A percentile compares a stretch with the other conserved stretches of the same genome.
Conservation (phyloP, 2,888 invertebrate genomes). For the Pseudococcus jackbeardsleyi region DNA sequence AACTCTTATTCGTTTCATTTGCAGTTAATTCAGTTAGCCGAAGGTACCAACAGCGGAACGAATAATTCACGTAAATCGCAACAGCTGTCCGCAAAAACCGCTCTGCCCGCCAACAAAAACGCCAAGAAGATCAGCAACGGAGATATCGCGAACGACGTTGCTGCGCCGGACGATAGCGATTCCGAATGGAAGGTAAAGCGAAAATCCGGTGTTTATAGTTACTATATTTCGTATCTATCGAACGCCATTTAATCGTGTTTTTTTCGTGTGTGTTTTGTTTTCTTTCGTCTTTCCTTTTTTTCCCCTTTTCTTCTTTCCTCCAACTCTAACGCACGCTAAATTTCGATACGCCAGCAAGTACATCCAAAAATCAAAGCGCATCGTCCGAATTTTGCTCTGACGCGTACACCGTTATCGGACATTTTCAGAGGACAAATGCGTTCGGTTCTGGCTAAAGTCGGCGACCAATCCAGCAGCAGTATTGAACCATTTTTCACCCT, state of each 20-base stretch:
- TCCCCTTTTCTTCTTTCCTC: too few relatives aligned
- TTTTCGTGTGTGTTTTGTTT: background rate
- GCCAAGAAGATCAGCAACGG: constrained; percentile 62
- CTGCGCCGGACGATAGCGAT: constrained; percentile 53
- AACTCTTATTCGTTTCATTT: background rate
- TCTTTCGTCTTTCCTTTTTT: background rate
- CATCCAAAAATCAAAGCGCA: constrained; percentile 86
- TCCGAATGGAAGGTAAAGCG: constrained; percentile 61
- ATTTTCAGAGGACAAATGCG: constrained; percentile 94
- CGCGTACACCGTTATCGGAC: constrained; percentile 89
- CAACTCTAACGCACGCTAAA: too few relatives aligned
- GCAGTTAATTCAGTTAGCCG: constrained; percentile 60
- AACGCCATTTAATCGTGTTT: background rate
- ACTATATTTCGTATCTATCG: background rate
- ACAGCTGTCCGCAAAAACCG: background rate
- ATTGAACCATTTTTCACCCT: constrained; percentile 96
- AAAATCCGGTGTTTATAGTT: too few relatives aligned
- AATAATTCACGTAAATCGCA: constrained; percentile 40
- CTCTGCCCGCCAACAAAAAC: background rate
- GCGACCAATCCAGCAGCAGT: constrained; percentile 84
- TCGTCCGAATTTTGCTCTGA: constrained; percentile 86
- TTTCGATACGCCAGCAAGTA: constrained; percentile 77
- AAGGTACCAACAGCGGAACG: constrained; percentile 31
- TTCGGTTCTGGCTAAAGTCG: constrained; percentile 82
- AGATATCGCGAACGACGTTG: constrained; percentile 54